Evolutionary conservation across 2,888 invertebrate genomes (phyloP), one percentile per base, ranked within the genome.

Genomic region (Hyposoter dolosus): DNA sequence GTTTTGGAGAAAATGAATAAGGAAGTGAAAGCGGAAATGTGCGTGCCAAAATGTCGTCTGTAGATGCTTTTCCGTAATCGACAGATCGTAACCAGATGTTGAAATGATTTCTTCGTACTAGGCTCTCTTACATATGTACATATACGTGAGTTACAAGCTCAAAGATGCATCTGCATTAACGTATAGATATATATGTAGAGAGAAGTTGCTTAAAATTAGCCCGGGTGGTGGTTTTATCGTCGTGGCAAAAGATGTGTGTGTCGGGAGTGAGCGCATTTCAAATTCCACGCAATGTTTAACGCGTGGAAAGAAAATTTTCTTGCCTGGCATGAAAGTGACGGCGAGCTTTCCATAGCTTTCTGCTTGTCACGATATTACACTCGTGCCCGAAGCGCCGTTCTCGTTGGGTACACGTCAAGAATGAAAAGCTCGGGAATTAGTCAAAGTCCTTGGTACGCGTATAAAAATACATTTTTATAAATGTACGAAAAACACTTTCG

Each of bases 271-370:
- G 74, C 56, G 47, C 60, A 79, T 82, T 83, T 60, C 76, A 72
- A 72, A 85, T 83, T 85, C 80, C 85, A 65, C 47, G 72, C 83
- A 40, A 76, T 71, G 76, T 83, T 85, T 83, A 85, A 80, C 83
- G 80, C 80, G 72, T 68, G 77, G 68, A 68, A 75, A 76, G 66
- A 76, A 76, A 83, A 85, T 85, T 69, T 85, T 76, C 65, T 32
- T 28, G 5, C 45, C n/a, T 43, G 35, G 43, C 23, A 63, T 23
- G 76, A n/a, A n/a, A 82, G 74, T 75, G 82, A 85, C 82, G 78
- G 74, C 12, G 23, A 78, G 60, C 66, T 85, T 79, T 69, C 78
- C 78, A 28, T 82, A 53, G 69, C 66, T 50, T 5, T 60, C 69
- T 19, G 68, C 68, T 74, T 65, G 56, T 32, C 60, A 28, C 43